A percentile compares a stretch with the other conserved stretches of the same genome.
Evolutionary conservation across 53 echinoderm and acorn worm genomes (phyloP).

Genomic region (Holothuria scabra): DNA sequence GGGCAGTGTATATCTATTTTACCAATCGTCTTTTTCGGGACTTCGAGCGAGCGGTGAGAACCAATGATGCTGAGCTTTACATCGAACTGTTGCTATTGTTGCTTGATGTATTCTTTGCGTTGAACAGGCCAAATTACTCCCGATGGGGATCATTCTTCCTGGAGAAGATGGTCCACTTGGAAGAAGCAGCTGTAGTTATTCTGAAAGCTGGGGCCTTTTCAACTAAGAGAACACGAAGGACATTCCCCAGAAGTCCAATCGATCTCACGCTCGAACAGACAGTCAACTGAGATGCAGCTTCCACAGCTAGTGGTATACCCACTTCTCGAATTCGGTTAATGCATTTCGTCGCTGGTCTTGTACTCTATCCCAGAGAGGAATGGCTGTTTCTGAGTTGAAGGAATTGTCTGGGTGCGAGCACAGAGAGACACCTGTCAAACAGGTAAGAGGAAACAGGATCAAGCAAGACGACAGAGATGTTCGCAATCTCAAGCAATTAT

Average conservation of each 20-base stretch:
- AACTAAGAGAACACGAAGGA: slow-evolving; percentile 10
- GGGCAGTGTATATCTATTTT: slow-evolving; percentile 51
- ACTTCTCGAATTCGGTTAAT: slow-evolving; percentile 32
- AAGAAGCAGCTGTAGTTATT: not conserved
- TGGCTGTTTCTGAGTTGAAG: slow-evolving; percentile 52
- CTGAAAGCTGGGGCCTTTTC: slow-evolving; percentile 50
- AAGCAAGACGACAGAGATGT: slow-evolving; percentile 32
- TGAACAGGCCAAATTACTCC: slow-evolving; percentile 69
- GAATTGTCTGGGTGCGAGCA: slow-evolving; percentile 37
- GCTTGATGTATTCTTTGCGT: slow-evolving; percentile 55
- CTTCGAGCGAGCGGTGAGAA: slow-evolving; percentile 50
- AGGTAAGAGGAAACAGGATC: slow-evolving; percentile 32
- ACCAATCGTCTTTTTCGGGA: slow-evolving; percentile 53
- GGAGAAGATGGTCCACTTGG: not conserved
- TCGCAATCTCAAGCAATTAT: not conserved
- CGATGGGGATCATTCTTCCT: slow-evolving; percentile 55
- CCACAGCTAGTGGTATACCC: slow-evolving; percentile 43
- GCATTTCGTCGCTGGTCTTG: slow-evolving; percentile 59
- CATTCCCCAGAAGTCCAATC: slow-evolving; percentile 46
- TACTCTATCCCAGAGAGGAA: slow-evolving; percentile 46
- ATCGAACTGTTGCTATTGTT: slow-evolving; percentile 41
- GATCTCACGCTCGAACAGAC: slow-evolving; percentile 58
- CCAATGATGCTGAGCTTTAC: slow-evolving; percentile 54
- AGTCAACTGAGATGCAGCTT: slow-evolving; percentile 56
- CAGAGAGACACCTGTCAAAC: slow-evolving; percentile 35